Conservation (phyloP, 2,888 invertebrate species). For the Mermis nigrescens region DNA sequence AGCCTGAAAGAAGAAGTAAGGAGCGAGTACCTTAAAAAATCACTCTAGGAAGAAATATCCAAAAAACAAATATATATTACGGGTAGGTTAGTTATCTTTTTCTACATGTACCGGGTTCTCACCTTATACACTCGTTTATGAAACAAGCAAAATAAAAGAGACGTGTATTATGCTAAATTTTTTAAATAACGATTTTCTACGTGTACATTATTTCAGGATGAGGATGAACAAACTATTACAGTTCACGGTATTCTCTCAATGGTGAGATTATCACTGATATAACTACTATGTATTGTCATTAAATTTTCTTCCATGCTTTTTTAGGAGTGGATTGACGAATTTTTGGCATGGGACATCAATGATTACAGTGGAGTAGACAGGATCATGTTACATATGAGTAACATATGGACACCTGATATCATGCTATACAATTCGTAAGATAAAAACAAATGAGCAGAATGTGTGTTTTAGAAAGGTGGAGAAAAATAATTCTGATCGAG, state of each 20-base stretch:
- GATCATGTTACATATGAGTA: neutral
- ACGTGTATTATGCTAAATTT: too few relatives aligned
- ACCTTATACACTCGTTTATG: too few relatives aligned
- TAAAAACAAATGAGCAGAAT: neutral
- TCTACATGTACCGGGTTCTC: too few relatives aligned
- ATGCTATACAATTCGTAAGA: slow-evolving; percentile 10
- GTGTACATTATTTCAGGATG: slow-evolving; percentile 7
- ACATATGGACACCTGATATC: slow-evolving; percentile 7
- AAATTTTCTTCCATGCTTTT: neutral
- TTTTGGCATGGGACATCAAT: neutral
- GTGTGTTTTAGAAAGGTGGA: neutral
- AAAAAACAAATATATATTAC: too few relatives aligned
- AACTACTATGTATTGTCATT: neutral
- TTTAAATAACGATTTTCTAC: too few relatives aligned
- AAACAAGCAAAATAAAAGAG: too few relatives aligned
- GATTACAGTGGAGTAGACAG: neutral
- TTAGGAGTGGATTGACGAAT: slow-evolving; percentile 9
- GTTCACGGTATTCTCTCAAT: slow-evolving; percentile 9
- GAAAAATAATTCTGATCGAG: too few relatives aligned
- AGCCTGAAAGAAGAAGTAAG: too few relatives aligned
- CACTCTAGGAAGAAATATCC: too few relatives aligned
- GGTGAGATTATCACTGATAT: neutral
- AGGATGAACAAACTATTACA: slow-evolving; percentile 8
- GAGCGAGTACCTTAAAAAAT: too few relatives aligned
- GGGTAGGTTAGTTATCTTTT: too few relatives aligned